Evolutionary conservation across 2,888 invertebrate species (phyloP).

Genomic region (Polydrusus pterygomalis): DNA sequence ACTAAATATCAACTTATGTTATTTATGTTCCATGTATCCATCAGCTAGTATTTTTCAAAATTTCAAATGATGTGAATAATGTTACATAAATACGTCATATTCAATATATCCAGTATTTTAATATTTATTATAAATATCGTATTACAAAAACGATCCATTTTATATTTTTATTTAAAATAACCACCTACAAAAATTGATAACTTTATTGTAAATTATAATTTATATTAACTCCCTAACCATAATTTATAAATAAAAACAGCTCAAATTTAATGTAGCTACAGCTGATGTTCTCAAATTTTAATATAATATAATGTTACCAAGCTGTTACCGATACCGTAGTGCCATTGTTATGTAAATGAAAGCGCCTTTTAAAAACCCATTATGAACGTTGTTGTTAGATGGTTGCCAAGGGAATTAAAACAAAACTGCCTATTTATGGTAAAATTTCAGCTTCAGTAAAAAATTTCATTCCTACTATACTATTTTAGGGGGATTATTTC

Average conservation of each 20-base stretch:
- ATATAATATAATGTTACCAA: constrained; percentile 39
- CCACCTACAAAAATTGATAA: too few species aligned
- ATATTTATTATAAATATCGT: too few species aligned
- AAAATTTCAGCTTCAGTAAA: constrained; percentile 25
- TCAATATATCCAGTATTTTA: too few species aligned
- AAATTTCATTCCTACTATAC: constrained; percentile 20
- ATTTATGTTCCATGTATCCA: too few species aligned
- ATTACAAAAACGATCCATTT: too few species aligned
- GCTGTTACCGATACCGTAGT: constrained; percentile 44
- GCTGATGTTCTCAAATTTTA: constrained; percentile 34
- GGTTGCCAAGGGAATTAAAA: constrained; percentile 37
- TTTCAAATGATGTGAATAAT: too few species aligned
- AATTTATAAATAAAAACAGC: background rate
- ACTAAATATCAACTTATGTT: too few species aligned
- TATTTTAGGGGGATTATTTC: constrained; percentile 10
- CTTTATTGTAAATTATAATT: too few species aligned
- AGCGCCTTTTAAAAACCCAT: constrained; percentile 45
- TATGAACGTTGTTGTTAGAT: constrained; percentile 31
- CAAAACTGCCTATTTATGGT: constrained; percentile 28
- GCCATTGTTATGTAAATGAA: constrained; percentile 49
- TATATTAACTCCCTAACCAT: background rate
- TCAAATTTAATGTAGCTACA: constrained; percentile 13
- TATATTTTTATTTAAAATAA: too few species aligned
- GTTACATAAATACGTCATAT: too few species aligned
- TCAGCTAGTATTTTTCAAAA: too few species aligned